Conservation (phyloP, 2,113 vertebrate genomes). For the Myotis lucifugus region DNA sequence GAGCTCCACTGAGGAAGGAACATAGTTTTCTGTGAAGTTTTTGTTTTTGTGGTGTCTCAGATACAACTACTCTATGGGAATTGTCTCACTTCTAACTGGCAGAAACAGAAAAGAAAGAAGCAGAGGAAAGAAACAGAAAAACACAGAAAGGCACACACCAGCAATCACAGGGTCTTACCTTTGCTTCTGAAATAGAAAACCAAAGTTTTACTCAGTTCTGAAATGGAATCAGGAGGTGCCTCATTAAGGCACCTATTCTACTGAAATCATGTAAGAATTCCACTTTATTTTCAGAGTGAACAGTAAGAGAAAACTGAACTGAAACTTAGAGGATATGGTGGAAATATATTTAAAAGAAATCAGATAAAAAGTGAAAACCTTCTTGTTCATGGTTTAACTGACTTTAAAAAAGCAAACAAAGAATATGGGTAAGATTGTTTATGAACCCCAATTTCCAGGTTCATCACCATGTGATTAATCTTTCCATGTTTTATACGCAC, state of each 20-base stretch:
- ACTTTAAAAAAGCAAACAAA: neutral
- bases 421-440: neutral
- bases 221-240: neutral
- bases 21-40: neutral
- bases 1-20: neutral
- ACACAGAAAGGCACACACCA: neutral
- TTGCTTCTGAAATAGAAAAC: slow-evolving; percentile 19
- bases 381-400: neutral
- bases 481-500: neutral
- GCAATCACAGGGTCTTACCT: neutral
- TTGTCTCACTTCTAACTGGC: slow-evolving; percentile 9
- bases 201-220: neutral
- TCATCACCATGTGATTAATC: neutral
- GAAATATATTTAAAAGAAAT: neutral
- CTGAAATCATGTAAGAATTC: neutral
- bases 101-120: neutral
- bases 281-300: neutral
- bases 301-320: neutral
- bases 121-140: neutral
- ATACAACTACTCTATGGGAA: slow-evolving; percentile 29
- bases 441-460: neutral
- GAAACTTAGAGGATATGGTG: neutral
- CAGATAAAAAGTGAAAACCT: neutral
- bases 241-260: slow-evolving; percentile 35
- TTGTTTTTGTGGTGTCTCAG: neutral